Conservation (phyloP, 1,140 invertebrate species). For the Drosophila rufa region DNA sequence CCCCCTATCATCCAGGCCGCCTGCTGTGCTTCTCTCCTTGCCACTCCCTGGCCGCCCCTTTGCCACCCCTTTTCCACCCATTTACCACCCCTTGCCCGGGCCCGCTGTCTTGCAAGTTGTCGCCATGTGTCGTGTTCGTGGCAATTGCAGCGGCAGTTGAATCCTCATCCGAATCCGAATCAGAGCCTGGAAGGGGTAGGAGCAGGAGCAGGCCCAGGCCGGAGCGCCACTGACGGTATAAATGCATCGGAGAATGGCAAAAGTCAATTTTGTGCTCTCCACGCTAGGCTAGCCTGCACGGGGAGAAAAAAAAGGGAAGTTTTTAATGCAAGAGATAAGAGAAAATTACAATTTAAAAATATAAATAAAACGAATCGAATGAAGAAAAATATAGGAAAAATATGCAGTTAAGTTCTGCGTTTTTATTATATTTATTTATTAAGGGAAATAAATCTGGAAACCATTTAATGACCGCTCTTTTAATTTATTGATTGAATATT, state of each 20-base stretch:
- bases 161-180: conserved; percentile 46
- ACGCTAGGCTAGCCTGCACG: conserved; percentile 30
- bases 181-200: conserved; percentile 1
- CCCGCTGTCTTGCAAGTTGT: conserved; percentile 77
- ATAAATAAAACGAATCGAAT: background rate
- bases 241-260: conserved; percentile 66
- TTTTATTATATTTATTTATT: no score
- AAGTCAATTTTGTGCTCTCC: conserved; percentile 76
- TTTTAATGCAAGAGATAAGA: no score
- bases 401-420: no score
- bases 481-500: no score
- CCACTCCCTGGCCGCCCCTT: background rate
- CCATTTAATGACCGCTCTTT: no score
- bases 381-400: no score
- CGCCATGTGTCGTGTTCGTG: conserved; percentile 81
- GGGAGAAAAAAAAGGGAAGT: background rate
- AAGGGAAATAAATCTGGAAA: no score
- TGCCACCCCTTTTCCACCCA: background rate
- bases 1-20: conserved; percentile 1
- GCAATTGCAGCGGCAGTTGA: conserved; percentile 75
- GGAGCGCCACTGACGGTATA: conserved; percentile 29
- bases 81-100: conserved; percentile 1
- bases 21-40: background rate
- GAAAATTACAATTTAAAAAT: no score
- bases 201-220: background rate